Percentiles rank a stretch among this genome's conserved stretches.
Conservation (phyloP, 2,888 invertebrate species). For the Linnaemya tessellans region DNA sequence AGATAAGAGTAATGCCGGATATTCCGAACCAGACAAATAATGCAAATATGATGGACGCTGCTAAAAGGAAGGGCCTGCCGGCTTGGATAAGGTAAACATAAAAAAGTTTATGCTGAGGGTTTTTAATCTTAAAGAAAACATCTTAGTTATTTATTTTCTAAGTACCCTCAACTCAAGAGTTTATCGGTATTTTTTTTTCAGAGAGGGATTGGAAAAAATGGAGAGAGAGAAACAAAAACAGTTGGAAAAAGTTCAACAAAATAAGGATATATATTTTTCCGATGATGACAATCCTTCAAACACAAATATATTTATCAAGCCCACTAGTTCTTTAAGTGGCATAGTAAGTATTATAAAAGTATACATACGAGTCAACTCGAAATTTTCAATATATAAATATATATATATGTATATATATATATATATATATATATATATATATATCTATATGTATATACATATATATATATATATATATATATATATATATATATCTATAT, state of each 20-base stretch:
- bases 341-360: constrained; percentile 40
- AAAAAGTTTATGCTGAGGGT: neutral
- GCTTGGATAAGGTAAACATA: constrained; percentile 95
- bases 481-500: neutral
- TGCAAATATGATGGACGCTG: constrained; percentile 88
- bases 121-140: neutral
- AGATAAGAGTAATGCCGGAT: constrained; percentile 62
- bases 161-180: neutral
- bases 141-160: neutral
- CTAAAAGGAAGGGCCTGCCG: constrained; percentile 95
- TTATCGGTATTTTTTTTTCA: constrained; percentile 65
- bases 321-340: constrained; percentile 12
- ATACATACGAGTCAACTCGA: neutral
- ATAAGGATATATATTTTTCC: constrained; percentile 49
- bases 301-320: constrained; percentile 10
- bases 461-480: neutral
- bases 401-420: neutral
- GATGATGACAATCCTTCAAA: constrained; percentile 64
- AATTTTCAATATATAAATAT: neutral
- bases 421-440: neutral
- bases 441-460: neutral
- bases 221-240: constrained; percentile 96
- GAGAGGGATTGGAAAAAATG: constrained; percentile 96
- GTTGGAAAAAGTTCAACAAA: constrained; percentile 87
- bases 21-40: constrained; percentile 29